Conservation (phyloP, 2,113 vertebrate species). For the Sylvilagus bachmani region DNA sequence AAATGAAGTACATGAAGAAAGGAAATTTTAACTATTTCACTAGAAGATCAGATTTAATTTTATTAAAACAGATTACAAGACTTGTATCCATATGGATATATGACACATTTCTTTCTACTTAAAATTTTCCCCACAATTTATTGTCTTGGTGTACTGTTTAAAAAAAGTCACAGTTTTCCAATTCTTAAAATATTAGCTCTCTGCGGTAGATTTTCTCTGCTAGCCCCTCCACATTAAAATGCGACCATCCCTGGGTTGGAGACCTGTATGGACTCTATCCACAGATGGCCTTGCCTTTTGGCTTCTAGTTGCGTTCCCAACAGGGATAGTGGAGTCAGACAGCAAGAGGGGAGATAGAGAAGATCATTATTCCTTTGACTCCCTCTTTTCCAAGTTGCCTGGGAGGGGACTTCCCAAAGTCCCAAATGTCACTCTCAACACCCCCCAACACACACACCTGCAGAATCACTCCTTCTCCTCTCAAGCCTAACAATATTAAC, state of each 20-base stretch:
- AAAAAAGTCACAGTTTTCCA: neutral
- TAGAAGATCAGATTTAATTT: slow-evolving; percentile 18
- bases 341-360: neutral
- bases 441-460: too few species aligned
- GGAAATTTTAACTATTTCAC: neutral
- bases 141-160: neutral
- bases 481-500: neutral
- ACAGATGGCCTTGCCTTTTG: neutral
- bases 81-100: neutral
- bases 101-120: neutral
- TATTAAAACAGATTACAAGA: neutral
- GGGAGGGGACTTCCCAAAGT: neutral
- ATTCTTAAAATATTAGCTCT: neutral
- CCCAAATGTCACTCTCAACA: neutral
- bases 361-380: neutral
- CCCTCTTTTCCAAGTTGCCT: neutral
- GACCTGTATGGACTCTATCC: too few species aligned
- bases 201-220: neutral
- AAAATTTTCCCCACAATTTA: neutral
- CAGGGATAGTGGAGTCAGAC: neutral
- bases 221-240: neutral
- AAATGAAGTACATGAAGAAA: neutral
- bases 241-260: neutral
- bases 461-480: neutral
- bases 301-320: neutral